Evolutionary conservation across 2,797 vertebrate genomes (phyloP).

Genomic region (Chelon labrosus): DNA sequence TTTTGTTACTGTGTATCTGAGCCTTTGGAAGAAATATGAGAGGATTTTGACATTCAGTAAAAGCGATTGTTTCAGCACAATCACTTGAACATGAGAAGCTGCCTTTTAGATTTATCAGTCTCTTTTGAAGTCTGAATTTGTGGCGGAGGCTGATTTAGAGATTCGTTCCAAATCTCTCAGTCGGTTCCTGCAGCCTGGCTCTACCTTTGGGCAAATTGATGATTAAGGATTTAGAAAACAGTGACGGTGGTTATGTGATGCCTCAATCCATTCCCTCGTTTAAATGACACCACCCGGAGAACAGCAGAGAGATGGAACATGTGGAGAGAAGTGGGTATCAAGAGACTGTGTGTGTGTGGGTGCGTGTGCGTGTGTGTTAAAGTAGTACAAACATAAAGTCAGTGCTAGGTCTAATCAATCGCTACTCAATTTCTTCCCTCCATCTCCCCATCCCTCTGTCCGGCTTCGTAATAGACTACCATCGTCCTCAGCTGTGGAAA

Average conservation of each 20-base stretch:
- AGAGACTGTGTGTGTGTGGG: conserved; percentile 24
- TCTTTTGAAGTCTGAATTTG: conserved; percentile 39
- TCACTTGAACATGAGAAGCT: not conserved
- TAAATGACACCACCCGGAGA: conserved; percentile 22
- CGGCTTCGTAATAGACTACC: conserved; percentile 53
- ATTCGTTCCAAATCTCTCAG: conserved; percentile 37
- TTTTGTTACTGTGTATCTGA: conserved; percentile 19
- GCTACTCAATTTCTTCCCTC: conserved; percentile 52
- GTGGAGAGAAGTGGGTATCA: conserved; percentile 35
- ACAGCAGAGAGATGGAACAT: conserved; percentile 29
- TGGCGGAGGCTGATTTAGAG: conserved; percentile 27
- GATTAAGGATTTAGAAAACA: conserved; percentile 29
- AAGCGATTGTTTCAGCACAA: conserved; percentile 7
- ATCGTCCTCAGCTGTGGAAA: conserved; percentile 40
- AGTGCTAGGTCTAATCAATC: conserved; percentile 40
- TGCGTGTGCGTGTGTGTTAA: conserved; percentile 32
- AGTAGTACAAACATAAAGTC: conserved; percentile 51
- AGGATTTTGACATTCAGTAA: not conserved
- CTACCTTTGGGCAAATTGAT: conserved; percentile 44
- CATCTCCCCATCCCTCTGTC: conserved; percentile 46
- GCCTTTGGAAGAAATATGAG: not conserved
- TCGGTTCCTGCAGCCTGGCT: conserved; percentile 24
- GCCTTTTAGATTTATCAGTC: not conserved
- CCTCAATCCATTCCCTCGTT: conserved; percentile 24
- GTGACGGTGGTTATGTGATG: conserved; percentile 21